Evolutionary conservation across 2,113 vertebrate species (phyloP), one percentile per base, ranked within the genome.

Genomic region (Seriola aureovittata): DNA sequence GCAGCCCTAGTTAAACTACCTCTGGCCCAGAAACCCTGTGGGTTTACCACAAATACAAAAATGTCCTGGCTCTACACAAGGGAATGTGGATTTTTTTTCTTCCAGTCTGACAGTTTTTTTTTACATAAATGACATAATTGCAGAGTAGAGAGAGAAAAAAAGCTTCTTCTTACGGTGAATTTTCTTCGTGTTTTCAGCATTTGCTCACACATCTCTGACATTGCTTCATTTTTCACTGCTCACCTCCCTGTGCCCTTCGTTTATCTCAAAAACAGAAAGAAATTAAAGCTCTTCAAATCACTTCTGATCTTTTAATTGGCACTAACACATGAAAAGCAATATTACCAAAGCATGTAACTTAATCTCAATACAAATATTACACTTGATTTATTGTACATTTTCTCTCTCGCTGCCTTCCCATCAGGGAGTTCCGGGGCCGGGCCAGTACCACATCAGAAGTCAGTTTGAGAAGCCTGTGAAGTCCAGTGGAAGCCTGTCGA

Each of bases 351-450:
- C 58, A 25, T 71, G n/a, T 76, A 54, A 65, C 11, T 66, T 21
- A 48, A 80, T n/a, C 38, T 13, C 59, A 54, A 19, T 25, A 46
- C 34, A 50, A 17, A 52, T 76, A n/a, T 71, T 13, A 58, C 5
- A 16, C 58, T 66, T 69, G 62, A 63, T 40, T 66, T 38, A 60
- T 42, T 81, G 23, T 75, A 40, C 23, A 34, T 29, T 73, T 52
- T 71, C 14, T 76, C 42, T 75, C 4, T 60, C 32, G 78, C 32
- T 85, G n/a, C 70, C 68, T 71, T 84, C 71, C 71, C 55, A 76
- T 50, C 79, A 94, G 93, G 92, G 93, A 65, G 86, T 95, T 73
- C 91, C 92, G 14, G 92, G 94, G 75, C 93, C 92, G 8, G 93
- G 89, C 25, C 91, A 93, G 14, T 94, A 95, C 44, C 38, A 93